Evolutionary conservation across 2,113 vertebrate species (phyloP).

Genomic region (Electrona antarctica): DNA sequence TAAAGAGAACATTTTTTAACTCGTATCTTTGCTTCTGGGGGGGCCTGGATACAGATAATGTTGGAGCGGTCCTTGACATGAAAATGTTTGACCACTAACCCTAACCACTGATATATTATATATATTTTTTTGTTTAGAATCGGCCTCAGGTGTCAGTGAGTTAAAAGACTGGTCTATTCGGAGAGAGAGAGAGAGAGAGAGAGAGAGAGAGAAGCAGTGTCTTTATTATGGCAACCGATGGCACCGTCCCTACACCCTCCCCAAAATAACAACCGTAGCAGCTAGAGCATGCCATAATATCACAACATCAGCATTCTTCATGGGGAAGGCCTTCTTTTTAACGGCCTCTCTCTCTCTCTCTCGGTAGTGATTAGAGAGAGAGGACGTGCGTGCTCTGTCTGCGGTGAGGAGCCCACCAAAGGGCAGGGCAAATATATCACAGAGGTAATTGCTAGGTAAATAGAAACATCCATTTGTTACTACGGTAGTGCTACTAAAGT

Average conservation of each 20-base stretch:
- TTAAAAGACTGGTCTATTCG: conserved; percentile 29
- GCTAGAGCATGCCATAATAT: neutral
- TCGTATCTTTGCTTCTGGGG: no score
- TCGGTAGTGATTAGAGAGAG: neutral
- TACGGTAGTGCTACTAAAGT: neutral
- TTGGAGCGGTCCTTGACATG: no score
- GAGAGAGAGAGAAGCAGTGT: neutral
- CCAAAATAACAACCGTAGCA: conserved; percentile 17
- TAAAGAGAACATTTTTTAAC: no score
- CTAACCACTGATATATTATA: no score
- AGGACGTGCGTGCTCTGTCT: neutral
- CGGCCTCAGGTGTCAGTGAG: no score
- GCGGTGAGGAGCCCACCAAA: neutral
- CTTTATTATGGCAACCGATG: conserved; percentile 38
- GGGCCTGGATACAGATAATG: no score
- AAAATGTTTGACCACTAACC: no score
- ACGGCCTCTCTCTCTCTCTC: neutral
- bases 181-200: conserved; percentile 1
- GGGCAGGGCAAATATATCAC: conserved; percentile 1
- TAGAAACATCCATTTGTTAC: neutral
- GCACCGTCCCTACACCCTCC: neutral
- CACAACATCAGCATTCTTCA: conserved; percentile 1
- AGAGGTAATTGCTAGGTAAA: neutral
- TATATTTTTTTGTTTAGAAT: no score
- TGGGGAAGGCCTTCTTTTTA: neutral